Evolutionary conservation across 2,888 invertebrate genomes (phyloP), one percentile per base, ranked within the genome.

Genomic region (Drosophila meridionalis): DNA sequence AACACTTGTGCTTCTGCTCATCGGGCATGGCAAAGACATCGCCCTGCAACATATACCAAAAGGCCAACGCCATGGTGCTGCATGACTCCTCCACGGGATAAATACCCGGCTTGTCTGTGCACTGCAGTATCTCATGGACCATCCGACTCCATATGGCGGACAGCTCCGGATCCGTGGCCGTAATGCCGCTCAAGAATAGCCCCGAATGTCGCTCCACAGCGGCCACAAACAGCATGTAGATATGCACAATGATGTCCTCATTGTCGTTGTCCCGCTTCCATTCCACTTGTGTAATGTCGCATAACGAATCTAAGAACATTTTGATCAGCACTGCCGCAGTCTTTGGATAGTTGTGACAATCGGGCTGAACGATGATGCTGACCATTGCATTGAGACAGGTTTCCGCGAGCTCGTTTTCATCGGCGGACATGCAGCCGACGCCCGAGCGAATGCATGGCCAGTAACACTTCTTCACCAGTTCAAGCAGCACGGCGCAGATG

Each of bases 1-100:
- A 91, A 67, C 92, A 92, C 65, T 92, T 92, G 9, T 80, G 82
- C 64, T 92, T 91, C 32, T 92, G 87, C 52, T 92, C 91, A 30
- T 89, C 89, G 28, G 78, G 87, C 87, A 93, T 90, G 40, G 92
- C 91, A 65, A 93, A 91, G 6, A 93, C 92, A 83, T 93, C 93
- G 71, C 93, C 93, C 57, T 98, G 98, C 61, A 98, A 93, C 65
- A 96, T 96, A 92, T 97, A 98, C 98, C 98, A 98, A 93, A 98
- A 97, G 4, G 97, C 96, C 93, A 98, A 96, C 0, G 97, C 95
- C 76, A 98, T 94, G 70, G 96, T 96, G 90, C 98, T 98, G 73
- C 97, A 95, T 0, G 95, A 96, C 93, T 98, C 99, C 89, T 98
- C 97, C 4, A 96, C 94, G 0, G 98, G 98, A 93, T 97, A 98